Conservation (phyloP, 2,888 invertebrate genomes). For the Crioceris asparagi region DNA sequence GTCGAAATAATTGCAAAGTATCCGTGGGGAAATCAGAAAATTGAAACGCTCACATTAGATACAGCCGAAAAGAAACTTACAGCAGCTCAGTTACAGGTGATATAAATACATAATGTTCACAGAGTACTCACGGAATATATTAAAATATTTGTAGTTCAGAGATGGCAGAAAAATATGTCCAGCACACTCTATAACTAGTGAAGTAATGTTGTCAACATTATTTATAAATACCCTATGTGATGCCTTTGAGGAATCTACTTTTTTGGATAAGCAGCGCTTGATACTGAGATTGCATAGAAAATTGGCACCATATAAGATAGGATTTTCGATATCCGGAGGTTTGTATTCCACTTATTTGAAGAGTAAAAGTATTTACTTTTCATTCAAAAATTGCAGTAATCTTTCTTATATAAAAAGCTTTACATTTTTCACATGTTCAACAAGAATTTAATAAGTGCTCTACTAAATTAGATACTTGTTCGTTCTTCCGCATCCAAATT, state of each 20-base stretch:
- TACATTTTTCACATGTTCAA: no score
- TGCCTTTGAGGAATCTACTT: conserved; percentile 43
- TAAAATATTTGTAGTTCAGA: conserved; percentile 29
- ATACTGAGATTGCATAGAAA: conserved; percentile 54
- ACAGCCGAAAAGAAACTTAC: conserved; percentile 21
- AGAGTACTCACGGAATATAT: background rate
- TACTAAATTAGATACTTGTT: no score
- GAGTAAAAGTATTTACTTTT: no score
- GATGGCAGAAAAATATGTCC: conserved; percentile 33
- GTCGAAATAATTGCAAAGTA: conserved; percentile 57
- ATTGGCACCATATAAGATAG: conserved; percentile 67
- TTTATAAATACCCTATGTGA: conserved; percentile 48
- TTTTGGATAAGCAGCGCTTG: conserved; percentile 37
- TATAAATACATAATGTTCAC: background rate
- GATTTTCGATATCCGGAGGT: conserved; percentile 48
- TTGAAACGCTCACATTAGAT: conserved; percentile 50
- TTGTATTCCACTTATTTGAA: no score
- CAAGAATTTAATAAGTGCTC: no score
- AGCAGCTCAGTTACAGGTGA: conserved; percentile 24
- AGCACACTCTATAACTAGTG: conserved; percentile 39
- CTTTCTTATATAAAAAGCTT: no score
- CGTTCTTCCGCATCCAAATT: no score
- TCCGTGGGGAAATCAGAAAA: conserved; percentile 47
- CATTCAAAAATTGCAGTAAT: no score
- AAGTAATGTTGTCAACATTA: conserved; percentile 42